Base-by-base conservation (phyloP, 2,797 vertebrate species). In the Sebastes iracundus region DNA sequence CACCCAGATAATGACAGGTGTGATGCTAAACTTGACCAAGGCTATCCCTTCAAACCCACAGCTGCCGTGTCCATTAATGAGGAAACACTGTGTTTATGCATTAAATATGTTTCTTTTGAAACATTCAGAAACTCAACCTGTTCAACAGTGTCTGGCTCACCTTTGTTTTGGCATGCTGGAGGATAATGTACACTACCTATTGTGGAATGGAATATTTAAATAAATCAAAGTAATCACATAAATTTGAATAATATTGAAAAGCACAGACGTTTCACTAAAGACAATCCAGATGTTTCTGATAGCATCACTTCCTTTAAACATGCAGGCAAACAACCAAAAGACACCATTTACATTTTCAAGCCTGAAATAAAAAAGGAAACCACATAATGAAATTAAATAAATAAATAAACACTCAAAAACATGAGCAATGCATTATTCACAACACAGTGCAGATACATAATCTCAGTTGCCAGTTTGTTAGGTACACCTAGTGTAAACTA, bases 111-210 rank as follows among this genome's bases (percentile, higher is more conserved):
- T 66, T 63, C 12, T 59, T 28, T 4, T 78, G 16, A 53, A 62
- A 69, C 58, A 53, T 20, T 27, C 10, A 65, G 25, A 70, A 79
- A 64, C 13, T 7, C 27, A 33, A 77, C 35, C 25, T 73, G 35
- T 56, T 65, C 56, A 63, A 42, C 33, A 16, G 28, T 4, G 18
- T 80, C 53, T 30, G 38, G 65, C 88, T 92, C 84, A 87, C 85
- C 82, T 85, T 79, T 55, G 35, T 59, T 87, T 89, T 59, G 72
- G 60, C 79, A 84, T 89, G 73, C 68, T 69, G 30, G 22, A 71
- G 70, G 18, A 85, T 55, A 83, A 86, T 70, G 68, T 73, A 58
- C 11, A 2, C 74, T 83, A 18, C 82, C 64, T 81, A 89, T 53
- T 71, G 66, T 73, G 49, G 67, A 76, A 75, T 58, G 70, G 53